phyloP scores from a whole-genome alignment of 2,797 vertebrate species.

The Eutrigla gurnardus region DNA sequence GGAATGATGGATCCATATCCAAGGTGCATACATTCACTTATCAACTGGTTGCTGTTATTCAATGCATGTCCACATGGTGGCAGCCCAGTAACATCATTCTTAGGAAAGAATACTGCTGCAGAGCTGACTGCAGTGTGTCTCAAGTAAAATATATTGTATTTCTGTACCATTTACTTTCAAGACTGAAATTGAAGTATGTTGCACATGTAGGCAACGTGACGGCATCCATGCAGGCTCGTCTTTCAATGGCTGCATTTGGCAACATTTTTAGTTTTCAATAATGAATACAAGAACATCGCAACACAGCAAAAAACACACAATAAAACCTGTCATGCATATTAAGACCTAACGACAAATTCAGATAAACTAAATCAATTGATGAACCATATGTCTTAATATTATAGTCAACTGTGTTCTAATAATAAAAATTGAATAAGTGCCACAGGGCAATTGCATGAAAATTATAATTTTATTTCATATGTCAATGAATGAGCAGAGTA shows the following conservation, averaged over 20 bases:
- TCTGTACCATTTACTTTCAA: not conserved
- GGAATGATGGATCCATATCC: not conserved
- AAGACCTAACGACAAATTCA: not conserved
- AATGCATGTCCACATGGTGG: constrained; percentile 69
- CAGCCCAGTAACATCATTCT: constrained; percentile 63
- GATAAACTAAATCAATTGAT: not conserved
- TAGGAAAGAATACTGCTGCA: not conserved
- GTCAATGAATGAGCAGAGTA: not conserved
- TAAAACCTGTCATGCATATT: not conserved
- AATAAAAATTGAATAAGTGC: not conserved
- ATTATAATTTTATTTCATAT: not conserved
- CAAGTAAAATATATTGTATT: not conserved
- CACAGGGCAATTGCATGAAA: not conserved
- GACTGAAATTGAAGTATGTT: not conserved
- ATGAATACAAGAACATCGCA: not conserved
- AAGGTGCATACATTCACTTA: no score
- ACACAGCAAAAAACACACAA: not conserved
- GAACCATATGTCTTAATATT: not conserved
- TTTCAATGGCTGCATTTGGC: not conserved
- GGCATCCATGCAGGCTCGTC: not conserved
- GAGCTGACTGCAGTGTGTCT: not conserved
- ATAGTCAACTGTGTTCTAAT: not conserved
- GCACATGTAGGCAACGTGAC: not conserved
- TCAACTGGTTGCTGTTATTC: constrained; percentile 57
- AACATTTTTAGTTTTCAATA: constrained; percentile 2